phyloP scores from a whole-genome alignment of 2,888 invertebrate genomes.

The Pseudococcus viburni region DNA sequence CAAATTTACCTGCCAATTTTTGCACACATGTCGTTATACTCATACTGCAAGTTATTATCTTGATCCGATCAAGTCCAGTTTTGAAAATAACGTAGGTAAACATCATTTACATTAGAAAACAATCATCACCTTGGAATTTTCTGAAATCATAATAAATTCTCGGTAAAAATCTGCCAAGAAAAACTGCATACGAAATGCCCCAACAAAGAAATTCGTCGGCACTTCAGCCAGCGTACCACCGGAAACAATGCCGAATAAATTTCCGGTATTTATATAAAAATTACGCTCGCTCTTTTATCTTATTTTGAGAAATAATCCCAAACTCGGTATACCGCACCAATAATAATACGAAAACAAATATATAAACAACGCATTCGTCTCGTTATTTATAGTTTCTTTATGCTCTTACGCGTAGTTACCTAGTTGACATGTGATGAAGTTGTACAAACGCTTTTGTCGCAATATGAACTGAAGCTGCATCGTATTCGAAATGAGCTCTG shows the following conservation, averaged over 20 bases:
- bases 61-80: too few species aligned
- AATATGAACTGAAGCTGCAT: neutral
- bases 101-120: too few species aligned
- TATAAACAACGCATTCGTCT: conserved; percentile 11
- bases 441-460: neutral
- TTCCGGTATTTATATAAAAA: neutral
- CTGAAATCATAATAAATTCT: neutral
- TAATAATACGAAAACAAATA: conserved; percentile 5
- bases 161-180: neutral
- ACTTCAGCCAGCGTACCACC: neutral
- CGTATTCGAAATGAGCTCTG: neutral
- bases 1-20: neutral
- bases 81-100: too few species aligned
- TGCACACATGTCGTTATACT: neutral
- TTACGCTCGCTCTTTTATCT: neutral
- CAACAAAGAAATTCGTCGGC: too few species aligned
- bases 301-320: neutral
- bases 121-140: too few species aligned
- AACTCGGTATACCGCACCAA: neutral
- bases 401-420: neutral
- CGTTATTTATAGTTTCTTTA: conserved; percentile 43
- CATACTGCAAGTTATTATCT: too few species aligned
- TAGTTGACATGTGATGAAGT: conserved; percentile 32
- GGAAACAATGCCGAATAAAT: neutral
- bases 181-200: neutral